Conservation (phyloP, 2,797 vertebrate species). For the Adelosebastes latens region DNA sequence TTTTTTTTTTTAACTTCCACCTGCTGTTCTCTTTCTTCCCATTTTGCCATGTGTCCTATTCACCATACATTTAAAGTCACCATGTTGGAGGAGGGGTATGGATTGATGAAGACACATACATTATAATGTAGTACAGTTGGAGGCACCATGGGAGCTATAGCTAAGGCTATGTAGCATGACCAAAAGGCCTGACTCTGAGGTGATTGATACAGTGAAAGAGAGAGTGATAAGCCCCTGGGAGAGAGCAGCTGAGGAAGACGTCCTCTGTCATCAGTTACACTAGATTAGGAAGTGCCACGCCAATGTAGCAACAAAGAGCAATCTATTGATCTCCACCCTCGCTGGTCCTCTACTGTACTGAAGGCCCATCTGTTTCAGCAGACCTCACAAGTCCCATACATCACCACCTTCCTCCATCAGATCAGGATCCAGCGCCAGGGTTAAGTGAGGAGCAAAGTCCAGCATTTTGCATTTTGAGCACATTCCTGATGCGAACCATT, state of each 20-base stretch:
- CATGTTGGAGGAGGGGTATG: neutral
- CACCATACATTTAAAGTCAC: slow-evolving; percentile 32
- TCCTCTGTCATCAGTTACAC: slow-evolving; percentile 74
- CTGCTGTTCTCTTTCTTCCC: slow-evolving; percentile 45
- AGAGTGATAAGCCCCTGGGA: slow-evolving; percentile 56
- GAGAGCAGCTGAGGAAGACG: slow-evolving; percentile 66
- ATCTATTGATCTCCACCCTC: slow-evolving; percentile 52
- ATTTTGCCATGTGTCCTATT: slow-evolving; percentile 32
- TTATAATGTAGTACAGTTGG: slow-evolving; percentile 46
- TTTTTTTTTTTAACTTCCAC: slow-evolving; percentile 49
- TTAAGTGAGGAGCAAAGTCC: slow-evolving; percentile 17
- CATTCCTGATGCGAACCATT: neutral
- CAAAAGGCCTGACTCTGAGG: slow-evolving; percentile 50
- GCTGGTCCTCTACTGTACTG: slow-evolving; percentile 43
- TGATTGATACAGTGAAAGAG: slow-evolving; percentile 67
- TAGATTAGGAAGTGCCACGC: slow-evolving; percentile 69
- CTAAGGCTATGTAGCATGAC: slow-evolving; percentile 46
- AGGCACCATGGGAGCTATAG: slow-evolving; percentile 49
- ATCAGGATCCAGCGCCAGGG: slow-evolving; percentile 17
- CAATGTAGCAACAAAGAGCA: slow-evolving; percentile 67
- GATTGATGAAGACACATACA: slow-evolving; percentile 37
- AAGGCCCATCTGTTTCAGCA: slow-evolving; percentile 65
- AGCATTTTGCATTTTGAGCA: neutral
- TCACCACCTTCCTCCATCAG: slow-evolving; percentile 32
- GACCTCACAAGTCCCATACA: slow-evolving; percentile 36